Evolutionary conservation across 1,140 invertebrate genomes (phyloP).

Genomic region (Chrysomallon squamiferum): DNA sequence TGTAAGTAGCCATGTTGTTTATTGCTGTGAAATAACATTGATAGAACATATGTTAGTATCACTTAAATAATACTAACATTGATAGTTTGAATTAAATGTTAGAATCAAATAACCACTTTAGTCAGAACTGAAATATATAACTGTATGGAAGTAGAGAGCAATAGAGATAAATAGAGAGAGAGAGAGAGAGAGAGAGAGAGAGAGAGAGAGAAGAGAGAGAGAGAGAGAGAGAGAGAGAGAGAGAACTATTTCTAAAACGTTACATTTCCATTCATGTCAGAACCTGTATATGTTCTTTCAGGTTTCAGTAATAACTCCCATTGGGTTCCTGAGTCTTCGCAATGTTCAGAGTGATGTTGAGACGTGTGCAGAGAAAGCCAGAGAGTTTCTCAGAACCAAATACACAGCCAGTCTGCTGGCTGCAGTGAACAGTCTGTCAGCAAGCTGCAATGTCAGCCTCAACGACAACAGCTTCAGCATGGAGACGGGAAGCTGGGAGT

Average conservation of each 20-base stretch:
- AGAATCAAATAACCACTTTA: no score
- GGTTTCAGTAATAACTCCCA: slow-evolving; percentile 12
- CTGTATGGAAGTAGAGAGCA: no score
- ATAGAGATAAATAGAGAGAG: no score
- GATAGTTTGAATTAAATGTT: no score
- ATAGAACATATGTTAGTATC: background rate
- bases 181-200: no score
- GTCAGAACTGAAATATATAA: no score
- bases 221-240: no score
- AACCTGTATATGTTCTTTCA: slow-evolving; percentile 3
- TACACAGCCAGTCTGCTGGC: background rate
- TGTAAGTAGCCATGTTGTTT: background rate
- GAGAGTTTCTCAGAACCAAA: background rate
- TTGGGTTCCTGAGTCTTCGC: slow-evolving; percentile 14
- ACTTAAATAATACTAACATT: no score
- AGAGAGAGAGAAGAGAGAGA: no score
- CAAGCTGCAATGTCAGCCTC: background rate
- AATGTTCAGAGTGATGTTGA: background rate
- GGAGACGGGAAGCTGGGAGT: background rate
- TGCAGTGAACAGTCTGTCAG: slow-evolving; percentile 1
- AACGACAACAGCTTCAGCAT: background rate
- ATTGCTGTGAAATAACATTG: background rate
- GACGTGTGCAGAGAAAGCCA: slow-evolving; percentile 4
- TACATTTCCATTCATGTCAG: no score
- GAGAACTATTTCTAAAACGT: no score